Evolutionary conservation across 2,888 invertebrate genomes (phyloP), one percentile per base, ranked within the genome.

Genomic region (Torymus aiolomorphi): DNA sequence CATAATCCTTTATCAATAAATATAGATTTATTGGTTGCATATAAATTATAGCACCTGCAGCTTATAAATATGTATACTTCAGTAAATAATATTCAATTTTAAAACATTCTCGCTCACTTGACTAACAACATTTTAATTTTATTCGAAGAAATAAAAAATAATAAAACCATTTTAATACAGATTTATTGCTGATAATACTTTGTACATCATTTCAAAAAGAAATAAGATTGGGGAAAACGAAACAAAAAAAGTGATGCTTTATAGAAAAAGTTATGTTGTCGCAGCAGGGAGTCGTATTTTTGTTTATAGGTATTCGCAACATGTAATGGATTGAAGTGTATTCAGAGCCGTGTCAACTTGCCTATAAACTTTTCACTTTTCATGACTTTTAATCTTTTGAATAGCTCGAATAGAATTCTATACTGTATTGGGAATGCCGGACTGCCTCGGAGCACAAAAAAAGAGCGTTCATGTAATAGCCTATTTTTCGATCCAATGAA

Each of bases 341-440:
- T 63, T 42, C 63, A 42, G 42, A 42, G 16, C 8, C n/a, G 12
- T 16, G 16, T 10, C 11, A 3, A 16, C 2, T 11, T 63, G 63
- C 42, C 49, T 63, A 49, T 63, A 63, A 63, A 63, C 63, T 63
- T 63, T 63, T 63, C 49, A 63, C 16, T 49, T 63, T 49, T 63
- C 3, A 16, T 63, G 16, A 63, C 63, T 42, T 63, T 16, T 16
- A 0, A 63, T 16, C 31, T 49, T 42, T 42, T 63, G 42, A 63
- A 49, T 62, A n/a, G 20, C 24, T 2, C 61, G 24, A 61, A 61
- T 61, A 18, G 61, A 13, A 61, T 62, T 62, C n/a, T 14, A 13
- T 42, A 16, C 2, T 0, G 49, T 49, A n/a, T n/a, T 11, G 24
- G 31, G 5, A 11, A 63, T 62, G 61, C 2, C 0, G 16, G 42